phyloP scores from a whole-genome alignment of 2,113 vertebrate genomes.

The Dendrocopos noguchii region DNA sequence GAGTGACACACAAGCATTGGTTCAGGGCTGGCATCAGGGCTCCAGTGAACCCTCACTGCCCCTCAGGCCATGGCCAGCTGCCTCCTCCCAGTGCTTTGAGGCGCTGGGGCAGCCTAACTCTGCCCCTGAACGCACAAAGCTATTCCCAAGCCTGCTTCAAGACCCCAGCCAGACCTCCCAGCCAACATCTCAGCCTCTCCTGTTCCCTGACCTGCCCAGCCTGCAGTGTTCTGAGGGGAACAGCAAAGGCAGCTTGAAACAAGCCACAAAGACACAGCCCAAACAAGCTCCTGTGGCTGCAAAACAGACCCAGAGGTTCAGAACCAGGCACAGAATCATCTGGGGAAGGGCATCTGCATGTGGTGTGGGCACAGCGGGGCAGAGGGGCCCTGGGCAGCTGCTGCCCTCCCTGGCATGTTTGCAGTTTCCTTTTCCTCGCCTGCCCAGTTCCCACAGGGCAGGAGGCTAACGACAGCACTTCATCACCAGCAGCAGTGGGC shows the following conservation, averaged over 20 bases:
- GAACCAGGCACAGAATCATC: not conserved
- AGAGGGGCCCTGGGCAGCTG: conserved; percentile 22
- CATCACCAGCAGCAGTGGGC: conserved; percentile 63
- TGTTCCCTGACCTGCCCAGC: not conserved
- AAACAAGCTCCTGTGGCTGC: not conserved
- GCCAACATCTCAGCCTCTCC: rapidly evolving
- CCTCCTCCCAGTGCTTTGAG: not conserved
- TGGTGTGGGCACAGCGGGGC: not conserved
- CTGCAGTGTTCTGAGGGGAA: not conserved
- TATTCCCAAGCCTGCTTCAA: not conserved
- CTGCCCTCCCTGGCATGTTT: not conserved
- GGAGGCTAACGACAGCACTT: conserved; percentile 73
- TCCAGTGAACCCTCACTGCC: not conserved
- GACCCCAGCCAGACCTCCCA: not conserved
- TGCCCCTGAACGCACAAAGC: not conserved
- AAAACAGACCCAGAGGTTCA: conserved; percentile 3
- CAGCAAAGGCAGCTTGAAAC: not conserved
- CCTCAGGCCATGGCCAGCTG: not conserved
- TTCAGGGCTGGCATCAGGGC: not conserved
- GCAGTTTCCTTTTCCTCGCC: conserved; percentile 73
- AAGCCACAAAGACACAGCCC: not conserved
- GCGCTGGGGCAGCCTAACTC: not conserved
- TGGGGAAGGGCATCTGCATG: conserved; percentile 39
- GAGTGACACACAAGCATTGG: not conserved
- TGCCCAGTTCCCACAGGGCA: conserved; percentile 68